These are phyloP conservation scores for Aphelocoma californica DNA, from an alignment of 2,797 vertebrate species.

Conservation along the genomic window DNA sequence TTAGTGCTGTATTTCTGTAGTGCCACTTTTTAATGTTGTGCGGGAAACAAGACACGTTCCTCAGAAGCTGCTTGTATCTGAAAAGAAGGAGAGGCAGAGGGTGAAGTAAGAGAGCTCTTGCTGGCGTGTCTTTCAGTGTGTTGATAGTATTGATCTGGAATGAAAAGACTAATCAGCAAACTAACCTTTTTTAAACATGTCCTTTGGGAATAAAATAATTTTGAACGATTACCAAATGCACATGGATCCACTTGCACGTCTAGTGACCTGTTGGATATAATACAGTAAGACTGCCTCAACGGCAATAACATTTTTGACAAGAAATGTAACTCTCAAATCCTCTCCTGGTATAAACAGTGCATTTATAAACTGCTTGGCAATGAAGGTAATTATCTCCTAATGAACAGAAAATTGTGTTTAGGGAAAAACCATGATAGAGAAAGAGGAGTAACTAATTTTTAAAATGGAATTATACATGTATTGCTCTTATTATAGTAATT, in stretches of 20 bases:
- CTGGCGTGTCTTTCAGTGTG: background rate
- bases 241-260: background rate
- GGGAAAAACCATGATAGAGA: slow-evolving; percentile 20
- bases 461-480: slow-evolving; percentile 51
- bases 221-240: background rate
- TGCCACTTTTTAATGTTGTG: background rate
- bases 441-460: slow-evolving; percentile 42
- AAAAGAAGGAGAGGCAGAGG: background rate
- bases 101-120: background rate
- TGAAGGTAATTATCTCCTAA: slow-evolving; percentile 69
- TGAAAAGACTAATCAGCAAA: background rate
- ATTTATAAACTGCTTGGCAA: slow-evolving; percentile 55
- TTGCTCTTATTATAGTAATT: slow-evolving; percentile 67
- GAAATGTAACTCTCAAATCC: slow-evolving; percentile 29
- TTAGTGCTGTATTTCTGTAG: background rate
- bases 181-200: background rate
- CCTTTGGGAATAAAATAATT: background rate
- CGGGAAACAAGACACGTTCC: background rate
- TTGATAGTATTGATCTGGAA: background rate
- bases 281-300: background rate
- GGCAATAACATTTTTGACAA: slow-evolving; percentile 27
- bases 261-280: background rate
- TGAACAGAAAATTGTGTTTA: slow-evolving; percentile 56
- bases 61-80: background rate
- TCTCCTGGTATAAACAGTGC: slow-evolving; percentile 33